A percentile compares a stretch with the other conserved stretches of the same genome.
These are phyloP conservation scores for Macrotus californicus DNA, from an alignment of 2,113 vertebrate genomes.

Conservation along the genomic window DNA sequence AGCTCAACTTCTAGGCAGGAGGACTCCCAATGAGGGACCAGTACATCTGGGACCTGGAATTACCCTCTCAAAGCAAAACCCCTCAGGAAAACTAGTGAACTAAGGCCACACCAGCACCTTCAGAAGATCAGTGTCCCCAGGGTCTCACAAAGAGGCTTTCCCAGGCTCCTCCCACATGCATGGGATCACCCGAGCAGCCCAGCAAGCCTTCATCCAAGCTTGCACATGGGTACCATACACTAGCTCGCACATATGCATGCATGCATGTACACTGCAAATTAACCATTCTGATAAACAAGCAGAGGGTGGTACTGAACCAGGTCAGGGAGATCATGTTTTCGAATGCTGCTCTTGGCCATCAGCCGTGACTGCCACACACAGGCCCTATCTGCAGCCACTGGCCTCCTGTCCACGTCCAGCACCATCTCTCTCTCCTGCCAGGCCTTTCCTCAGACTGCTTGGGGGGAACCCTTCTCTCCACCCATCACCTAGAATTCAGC, in stretches of 20 bases:
- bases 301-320: neutral
- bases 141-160: neutral
- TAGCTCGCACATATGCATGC: neutral
- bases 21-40: neutral
- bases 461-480: no score
- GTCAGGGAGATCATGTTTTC: neutral
- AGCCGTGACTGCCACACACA: rapidly evolving
- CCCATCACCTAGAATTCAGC: neutral
- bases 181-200: no score
- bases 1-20: neutral
- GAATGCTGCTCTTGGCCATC: neutral
- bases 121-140: neutral
- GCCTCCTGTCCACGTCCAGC: neutral
- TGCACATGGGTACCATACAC: neutral
- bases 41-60: neutral
- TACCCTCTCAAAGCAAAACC: neutral
- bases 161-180: neutral
- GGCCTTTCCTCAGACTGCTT: neutral
- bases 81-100: neutral
- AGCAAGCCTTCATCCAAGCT: neutral
- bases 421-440: rapidly evolving
- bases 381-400: rapidly evolving
- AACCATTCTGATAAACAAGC: neutral
- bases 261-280: neutral
- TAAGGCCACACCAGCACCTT: neutral